Evolutionary conservation across 2,888 invertebrate genomes (phyloP).

Genomic region (Bhutanitis thaidina): DNA sequence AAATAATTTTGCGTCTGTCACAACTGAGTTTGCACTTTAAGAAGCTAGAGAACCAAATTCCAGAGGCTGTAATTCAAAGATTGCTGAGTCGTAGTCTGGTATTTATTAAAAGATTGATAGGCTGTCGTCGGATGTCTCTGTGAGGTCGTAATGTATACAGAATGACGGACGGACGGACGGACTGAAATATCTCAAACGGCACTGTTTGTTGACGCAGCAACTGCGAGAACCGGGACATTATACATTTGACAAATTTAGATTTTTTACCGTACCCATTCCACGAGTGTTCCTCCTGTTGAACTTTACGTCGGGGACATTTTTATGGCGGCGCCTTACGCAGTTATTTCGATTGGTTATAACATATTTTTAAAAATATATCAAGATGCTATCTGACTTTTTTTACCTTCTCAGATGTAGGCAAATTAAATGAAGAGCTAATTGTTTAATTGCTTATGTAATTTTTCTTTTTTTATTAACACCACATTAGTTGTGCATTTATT

Average conservation of each 20-base stretch:
- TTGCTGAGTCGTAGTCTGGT: conserved; percentile 39
- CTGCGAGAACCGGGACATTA: conserved; percentile 47
- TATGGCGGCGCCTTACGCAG: conserved; percentile 7
- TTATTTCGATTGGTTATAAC: not conserved
- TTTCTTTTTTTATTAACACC: no score
- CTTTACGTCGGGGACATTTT: conserved; percentile 18
- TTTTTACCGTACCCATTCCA: conserved; percentile 37
- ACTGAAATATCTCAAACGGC: conserved; percentile 63
- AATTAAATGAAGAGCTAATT: no score
- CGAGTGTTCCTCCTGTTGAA: conserved; percentile 20
- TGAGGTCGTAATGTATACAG: conserved; percentile 59
- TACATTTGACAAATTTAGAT: conserved; percentile 57
- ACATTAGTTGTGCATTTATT: no score
- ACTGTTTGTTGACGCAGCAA: conserved; percentile 63
- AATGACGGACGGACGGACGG: conserved; percentile 46
- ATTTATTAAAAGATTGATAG: conserved; percentile 76
- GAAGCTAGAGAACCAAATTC: not conserved
- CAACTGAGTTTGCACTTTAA: conserved; percentile 17
- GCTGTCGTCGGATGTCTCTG: conserved; percentile 70
- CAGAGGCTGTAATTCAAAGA: not conserved
- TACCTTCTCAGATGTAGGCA: no score
- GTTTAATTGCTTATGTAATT: no score
- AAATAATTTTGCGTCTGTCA: conserved; percentile 26
- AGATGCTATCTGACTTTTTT: no score
- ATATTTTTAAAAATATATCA: no score